Percentiles rank a stretch among this genome's conserved stretches.
Evolutionary conservation across 2,113 vertebrate species (phyloP).

Genomic region (Kryptolebias marmoratus): DNA sequence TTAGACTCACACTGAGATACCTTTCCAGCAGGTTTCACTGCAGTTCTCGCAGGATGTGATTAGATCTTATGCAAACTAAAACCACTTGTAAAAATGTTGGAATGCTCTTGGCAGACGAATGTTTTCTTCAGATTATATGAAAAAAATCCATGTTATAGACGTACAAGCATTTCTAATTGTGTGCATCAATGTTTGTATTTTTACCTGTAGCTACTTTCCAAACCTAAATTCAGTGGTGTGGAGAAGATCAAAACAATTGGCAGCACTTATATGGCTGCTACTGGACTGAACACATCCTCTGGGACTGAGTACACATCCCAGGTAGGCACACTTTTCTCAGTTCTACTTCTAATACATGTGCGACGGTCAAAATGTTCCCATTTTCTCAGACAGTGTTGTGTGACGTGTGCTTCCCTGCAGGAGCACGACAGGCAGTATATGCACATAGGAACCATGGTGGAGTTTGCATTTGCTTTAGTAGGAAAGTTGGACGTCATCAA

Average conservation of each 20-base stretch:
- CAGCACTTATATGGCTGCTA: conserved; percentile 98
- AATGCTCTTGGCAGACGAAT: background rate
- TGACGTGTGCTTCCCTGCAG: conserved; percentile 69
- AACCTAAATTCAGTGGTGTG: conserved; percentile 98
- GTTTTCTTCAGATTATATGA: background rate
- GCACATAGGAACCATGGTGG: conserved; percentile 98
- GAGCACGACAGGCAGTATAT: conserved; percentile 95
- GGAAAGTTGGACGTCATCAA: conserved; percentile 97
- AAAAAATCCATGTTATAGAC: background rate
- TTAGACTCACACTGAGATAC: background rate
- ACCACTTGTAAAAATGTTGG: background rate
- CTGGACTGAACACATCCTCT: conserved; percentile 90
- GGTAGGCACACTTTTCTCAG: conserved; percentile 70
- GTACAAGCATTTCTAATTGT: background rate
- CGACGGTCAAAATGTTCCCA: background rate
- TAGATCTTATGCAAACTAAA: background rate
- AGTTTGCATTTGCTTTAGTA: conserved; percentile 96
- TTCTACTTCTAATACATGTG: background rate
- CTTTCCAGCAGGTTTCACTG: background rate
- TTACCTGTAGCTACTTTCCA: conserved; percentile 87
- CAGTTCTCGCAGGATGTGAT: background rate
- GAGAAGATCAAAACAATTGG: conserved; percentile 99
- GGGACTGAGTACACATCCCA: conserved; percentile 89
- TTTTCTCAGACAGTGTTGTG: background rate
- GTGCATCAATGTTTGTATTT: conserved; percentile 24